Evolutionary conservation across 2,113 vertebrate species (phyloP).

Genomic region (Nycticebus coucang): DNA sequence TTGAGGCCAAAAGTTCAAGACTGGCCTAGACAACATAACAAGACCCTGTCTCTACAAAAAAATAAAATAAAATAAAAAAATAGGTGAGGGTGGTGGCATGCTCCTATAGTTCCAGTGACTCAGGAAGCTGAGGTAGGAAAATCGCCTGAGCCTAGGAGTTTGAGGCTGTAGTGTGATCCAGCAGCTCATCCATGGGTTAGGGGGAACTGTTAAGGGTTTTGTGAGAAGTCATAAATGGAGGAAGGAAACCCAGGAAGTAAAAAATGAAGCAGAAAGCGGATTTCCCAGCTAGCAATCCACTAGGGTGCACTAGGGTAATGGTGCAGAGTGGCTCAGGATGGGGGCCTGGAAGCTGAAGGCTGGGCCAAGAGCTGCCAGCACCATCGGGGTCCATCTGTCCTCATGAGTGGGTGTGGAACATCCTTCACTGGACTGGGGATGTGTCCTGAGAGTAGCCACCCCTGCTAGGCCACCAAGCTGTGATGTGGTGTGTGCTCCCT

Average conservation of each 20-base stretch:
- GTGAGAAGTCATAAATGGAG: neutral
- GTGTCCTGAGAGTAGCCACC: neutral
- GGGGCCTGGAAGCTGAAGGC: neutral
- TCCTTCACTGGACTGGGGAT: neutral
- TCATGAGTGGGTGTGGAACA: accelerated
- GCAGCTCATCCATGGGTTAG: neutral
- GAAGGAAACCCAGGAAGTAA: neutral
- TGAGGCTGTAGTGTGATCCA: no score
- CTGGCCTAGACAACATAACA: no score
- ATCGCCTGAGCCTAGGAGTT: no score
- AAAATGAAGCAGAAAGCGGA: neutral
- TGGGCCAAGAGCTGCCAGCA: neutral
- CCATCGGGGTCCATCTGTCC: neutral
- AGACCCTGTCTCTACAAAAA: no score
- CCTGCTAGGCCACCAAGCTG: neutral
- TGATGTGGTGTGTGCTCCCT: neutral
- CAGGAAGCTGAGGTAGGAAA: no score
- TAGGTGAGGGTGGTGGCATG: no score
- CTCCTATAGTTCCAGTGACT: no score
- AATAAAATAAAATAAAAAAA: no score
- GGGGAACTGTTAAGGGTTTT: neutral
- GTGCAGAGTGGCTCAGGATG: neutral
- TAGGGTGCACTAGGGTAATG: neutral
- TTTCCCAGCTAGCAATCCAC: neutral
- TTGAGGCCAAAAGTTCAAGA: no score